phyloP scores from a whole-genome alignment of 2,113 vertebrate genomes.

The Lutjanus erythropterus region DNA sequence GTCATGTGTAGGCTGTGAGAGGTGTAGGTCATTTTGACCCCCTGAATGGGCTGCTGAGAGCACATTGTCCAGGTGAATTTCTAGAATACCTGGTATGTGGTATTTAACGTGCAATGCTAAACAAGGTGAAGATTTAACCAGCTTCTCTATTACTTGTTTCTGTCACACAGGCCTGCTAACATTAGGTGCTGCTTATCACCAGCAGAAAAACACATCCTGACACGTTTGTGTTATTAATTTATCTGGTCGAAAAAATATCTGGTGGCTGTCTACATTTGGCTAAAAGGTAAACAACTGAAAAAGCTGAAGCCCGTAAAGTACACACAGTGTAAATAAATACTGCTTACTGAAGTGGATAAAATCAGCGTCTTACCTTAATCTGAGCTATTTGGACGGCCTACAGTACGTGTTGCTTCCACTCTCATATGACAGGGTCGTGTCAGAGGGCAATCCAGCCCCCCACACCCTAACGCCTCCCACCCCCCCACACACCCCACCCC shows the following conservation, averaged over 20 bases:
- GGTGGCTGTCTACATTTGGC: background rate
- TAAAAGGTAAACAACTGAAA: background rate
- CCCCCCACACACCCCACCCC: background rate
- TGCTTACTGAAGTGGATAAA: background rate
- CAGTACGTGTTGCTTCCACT: constrained; percentile 45
- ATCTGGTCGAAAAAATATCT: background rate
- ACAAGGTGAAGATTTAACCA: background rate
- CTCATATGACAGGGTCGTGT: constrained; percentile 72
- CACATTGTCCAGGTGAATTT: constrained; percentile 78
- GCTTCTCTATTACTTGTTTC: background rate
- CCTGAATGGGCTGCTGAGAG: constrained; percentile 61
- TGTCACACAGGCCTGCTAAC: background rate
- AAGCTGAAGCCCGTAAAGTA: background rate
- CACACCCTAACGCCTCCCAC: background rate
- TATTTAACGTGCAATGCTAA: background rate
- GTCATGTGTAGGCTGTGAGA: constrained; percentile 36
- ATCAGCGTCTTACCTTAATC: constrained; percentile 76
- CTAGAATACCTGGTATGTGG: constrained; percentile 67
- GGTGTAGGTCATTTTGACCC: constrained; percentile 38
- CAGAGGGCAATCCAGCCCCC: constrained; percentile 51
- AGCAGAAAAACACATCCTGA: background rate
- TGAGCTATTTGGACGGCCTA: constrained; percentile 42
- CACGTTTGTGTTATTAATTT: background rate
- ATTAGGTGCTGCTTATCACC: background rate
- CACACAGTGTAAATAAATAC: background rate